Evolutionary conservation across 92 coral and sea anemone genomes (phyloP).

Genomic region (Heteractis magnifica): DNA sequence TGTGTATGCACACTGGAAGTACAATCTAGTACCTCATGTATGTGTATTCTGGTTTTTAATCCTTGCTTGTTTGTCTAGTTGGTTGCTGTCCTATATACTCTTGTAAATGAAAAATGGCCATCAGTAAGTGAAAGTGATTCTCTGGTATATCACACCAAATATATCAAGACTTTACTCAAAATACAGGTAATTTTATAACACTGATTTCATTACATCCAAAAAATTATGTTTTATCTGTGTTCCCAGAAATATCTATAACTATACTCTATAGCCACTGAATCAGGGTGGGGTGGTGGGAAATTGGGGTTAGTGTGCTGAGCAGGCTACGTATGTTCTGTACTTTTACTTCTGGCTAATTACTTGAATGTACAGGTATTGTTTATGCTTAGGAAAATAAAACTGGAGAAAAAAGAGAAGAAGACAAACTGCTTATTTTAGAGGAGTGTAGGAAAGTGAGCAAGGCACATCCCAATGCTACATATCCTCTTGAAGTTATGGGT

Average conservation of each 20-base stretch:
- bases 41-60: too few species aligned
- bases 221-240: too few species aligned
- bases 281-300: too few species aligned
- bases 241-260: too few species aligned
- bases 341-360: neutral
- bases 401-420: conserved; percentile 10
- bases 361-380: neutral
- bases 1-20: too few species aligned
- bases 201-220: neutral
- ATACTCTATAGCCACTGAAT: too few species aligned
- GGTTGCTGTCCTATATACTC: conserved; percentile 24
- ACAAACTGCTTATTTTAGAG: conserved; percentile 19
- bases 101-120: conserved; percentile 49
- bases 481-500: conserved; percentile 69
- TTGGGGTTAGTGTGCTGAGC: too few species aligned
- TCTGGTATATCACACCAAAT: conserved; percentile 45
- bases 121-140: conserved; percentile 25
- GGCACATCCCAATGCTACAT: conserved; percentile 44
- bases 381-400: conserved; percentile 30
- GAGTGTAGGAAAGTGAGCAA: conserved; percentile 70
- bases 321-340: too few species aligned
- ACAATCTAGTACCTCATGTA: too few species aligned
- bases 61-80: neutral
- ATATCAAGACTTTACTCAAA: conserved; percentile 55
- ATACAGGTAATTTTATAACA: conserved; percentile 46